Percentiles rank a stretch among this genome's conserved stretches.
Evolutionary conservation across 2,797 vertebrate genomes (phyloP).

Genomic region (Ambastaia sidthimunki): DNA sequence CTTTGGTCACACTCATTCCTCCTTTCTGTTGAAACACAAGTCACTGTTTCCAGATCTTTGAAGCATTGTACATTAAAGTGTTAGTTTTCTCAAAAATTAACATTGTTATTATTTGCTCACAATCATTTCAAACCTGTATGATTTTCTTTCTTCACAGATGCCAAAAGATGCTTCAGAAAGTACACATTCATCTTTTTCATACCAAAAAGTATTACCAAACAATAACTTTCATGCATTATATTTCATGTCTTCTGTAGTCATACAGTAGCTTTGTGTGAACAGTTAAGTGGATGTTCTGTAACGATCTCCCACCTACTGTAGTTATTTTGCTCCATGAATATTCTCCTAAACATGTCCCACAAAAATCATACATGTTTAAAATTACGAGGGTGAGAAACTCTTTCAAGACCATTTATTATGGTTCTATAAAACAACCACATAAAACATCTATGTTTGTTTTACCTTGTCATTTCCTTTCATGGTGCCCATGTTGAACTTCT

Average conservation of each 20-base stretch:
- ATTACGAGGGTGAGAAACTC: neutral
- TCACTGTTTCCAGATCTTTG: neutral
- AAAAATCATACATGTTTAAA: neutral
- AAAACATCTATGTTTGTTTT: slow-evolving; percentile 2
- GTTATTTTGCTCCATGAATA: neutral
- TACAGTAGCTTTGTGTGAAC: no score
- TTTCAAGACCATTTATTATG: neutral
- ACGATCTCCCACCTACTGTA: no score
- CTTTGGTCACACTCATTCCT: slow-evolving; percentile 91
- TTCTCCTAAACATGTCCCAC: neutral
- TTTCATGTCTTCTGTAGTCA: no score
- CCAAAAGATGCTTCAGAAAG: neutral
- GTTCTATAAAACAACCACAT: neutral
- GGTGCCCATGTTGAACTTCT: slow-evolving; percentile 97
- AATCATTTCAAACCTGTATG: neutral
- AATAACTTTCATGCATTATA: no score
- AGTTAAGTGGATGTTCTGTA: no score
- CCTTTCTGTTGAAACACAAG: slow-evolving; percentile 79
- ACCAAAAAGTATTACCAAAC: no score
- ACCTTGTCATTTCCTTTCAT: slow-evolving; percentile 96
- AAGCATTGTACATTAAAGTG: no score
- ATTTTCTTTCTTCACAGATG: neutral
- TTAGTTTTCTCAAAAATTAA: no score
- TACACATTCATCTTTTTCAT: neutral
- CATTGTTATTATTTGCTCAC: neutral